A percentile compares a stretch with the other conserved stretches of the same genome.
Evolutionary conservation across 53 echinoderm and acorn worm genomes (phyloP).

Genomic region (Echinometra lucunter): DNA sequence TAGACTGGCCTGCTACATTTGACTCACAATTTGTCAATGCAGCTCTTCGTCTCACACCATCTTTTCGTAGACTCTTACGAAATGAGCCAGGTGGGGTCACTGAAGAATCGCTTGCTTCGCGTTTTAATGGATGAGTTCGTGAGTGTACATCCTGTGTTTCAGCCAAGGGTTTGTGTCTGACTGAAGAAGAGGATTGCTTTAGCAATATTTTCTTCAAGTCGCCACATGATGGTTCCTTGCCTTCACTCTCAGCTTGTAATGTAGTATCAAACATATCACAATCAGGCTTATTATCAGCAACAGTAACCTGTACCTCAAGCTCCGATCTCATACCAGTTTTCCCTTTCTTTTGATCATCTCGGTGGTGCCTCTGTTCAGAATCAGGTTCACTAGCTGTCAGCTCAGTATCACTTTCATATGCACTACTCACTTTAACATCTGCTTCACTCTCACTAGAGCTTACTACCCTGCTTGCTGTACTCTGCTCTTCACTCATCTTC

Average conservation of each 20-base stretch:
- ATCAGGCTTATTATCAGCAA: not conserved
- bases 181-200: not conserved
- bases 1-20: conserved; percentile 4
- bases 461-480: conserved; percentile 51
- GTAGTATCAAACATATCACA: not conserved
- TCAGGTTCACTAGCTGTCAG: conserved; percentile 84
- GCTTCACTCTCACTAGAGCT: conserved; percentile 87
- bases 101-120: conserved; percentile 83
- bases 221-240: not conserved
- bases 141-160: conserved; percentile 32
- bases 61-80: conserved; percentile 81
- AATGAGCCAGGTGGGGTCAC: conserved; percentile 80
- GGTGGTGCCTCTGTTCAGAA: conserved; percentile 37
- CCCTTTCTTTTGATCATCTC: not conserved
- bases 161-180: not conserved
- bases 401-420: conserved; percentile 84
- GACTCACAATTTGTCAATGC: not conserved
- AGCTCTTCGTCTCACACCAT: conserved; percentile 17
- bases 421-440: conserved; percentile 74
- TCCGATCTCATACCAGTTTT: not conserved
- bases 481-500: conserved; percentile 12
- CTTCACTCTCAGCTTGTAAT: not conserved
- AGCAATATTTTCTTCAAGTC: not conserved
- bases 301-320: not conserved
- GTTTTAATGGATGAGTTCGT: conserved; percentile 79